Evolutionary conservation across 2,888 invertebrate species (phyloP).

Genomic region (Acrobasis consociella): DNA sequence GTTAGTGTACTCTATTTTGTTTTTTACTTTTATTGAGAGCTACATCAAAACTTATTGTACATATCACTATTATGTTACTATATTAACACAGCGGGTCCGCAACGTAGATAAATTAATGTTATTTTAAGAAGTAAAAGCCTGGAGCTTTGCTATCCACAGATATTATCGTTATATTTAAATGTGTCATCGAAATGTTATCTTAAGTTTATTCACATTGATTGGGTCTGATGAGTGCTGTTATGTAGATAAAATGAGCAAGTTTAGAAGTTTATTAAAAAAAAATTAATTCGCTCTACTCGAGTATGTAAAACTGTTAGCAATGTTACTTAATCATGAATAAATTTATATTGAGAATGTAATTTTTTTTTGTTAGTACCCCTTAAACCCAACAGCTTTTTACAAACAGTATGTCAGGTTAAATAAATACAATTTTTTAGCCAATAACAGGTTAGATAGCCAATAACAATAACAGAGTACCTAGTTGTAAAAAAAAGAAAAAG

Average conservation of each 20-base stretch:
- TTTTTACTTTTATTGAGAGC: conserved; percentile 27
- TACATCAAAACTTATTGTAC: conserved; percentile 42
- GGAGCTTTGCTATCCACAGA: conserved; percentile 33
- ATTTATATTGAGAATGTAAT: conserved; percentile 46
- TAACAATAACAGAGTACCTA: too few species aligned
- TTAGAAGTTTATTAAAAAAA: conserved; percentile 38
- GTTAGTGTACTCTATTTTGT: not conserved
- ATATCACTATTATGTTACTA: conserved; percentile 40
- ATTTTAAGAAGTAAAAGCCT: conserved; percentile 30
- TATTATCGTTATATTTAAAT: conserved; percentile 30
- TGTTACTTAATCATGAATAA: conserved; percentile 64
- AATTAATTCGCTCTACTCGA: conserved; percentile 51
- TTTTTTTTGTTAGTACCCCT: not conserved
- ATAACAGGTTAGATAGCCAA: too few species aligned
- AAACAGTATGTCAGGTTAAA: too few species aligned
- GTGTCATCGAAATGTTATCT: conserved; percentile 22
- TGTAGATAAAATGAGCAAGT: conserved; percentile 38
- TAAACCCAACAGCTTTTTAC: too few species aligned
- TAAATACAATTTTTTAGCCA: too few species aligned
- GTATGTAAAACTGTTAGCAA: conserved; percentile 58
- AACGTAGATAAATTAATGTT: conserved; percentile 31
- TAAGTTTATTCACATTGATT: conserved; percentile 28
- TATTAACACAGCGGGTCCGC: conserved; percentile 20
- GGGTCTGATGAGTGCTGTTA: conserved; percentile 24
- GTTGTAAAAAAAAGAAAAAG: too few species aligned